Conservation (phyloP, 2,113 vertebrate species). For the Falco punctatus region DNA sequence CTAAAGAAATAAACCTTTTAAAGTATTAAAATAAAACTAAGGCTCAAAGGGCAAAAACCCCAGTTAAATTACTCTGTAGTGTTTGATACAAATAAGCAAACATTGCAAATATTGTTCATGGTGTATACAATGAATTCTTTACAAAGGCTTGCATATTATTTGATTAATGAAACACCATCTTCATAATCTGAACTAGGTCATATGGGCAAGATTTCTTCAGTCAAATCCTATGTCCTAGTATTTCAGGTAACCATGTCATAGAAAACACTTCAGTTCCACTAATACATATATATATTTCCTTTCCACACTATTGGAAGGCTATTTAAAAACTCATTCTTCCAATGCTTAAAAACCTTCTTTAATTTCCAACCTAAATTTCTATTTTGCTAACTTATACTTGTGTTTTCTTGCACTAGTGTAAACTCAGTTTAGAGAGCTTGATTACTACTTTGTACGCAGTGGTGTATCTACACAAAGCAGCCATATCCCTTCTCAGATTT, state of each 20-base stretch:
- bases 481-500: background rate
- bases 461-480: background rate
- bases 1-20: conserved; percentile 10
- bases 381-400: background rate
- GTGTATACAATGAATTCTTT: background rate
- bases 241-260: background rate
- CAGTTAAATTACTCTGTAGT: background rate
- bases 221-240: background rate
- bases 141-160: background rate
- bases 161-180: background rate
- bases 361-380: background rate
- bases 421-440: background rate
- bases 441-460: background rate
- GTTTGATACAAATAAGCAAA: background rate
- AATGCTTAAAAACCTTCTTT: background rate
- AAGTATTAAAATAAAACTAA: background rate
- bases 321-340: background rate
- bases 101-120: background rate
- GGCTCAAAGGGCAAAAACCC: background rate
- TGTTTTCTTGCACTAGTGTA: background rate
- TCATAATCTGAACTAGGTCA: background rate
- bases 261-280: background rate
- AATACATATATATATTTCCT: background rate
- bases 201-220: background rate
- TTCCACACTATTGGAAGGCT: background rate